phyloP scores from a whole-genome alignment of 2,888 invertebrate genomes.

The Trichopoda pennipes region DNA sequence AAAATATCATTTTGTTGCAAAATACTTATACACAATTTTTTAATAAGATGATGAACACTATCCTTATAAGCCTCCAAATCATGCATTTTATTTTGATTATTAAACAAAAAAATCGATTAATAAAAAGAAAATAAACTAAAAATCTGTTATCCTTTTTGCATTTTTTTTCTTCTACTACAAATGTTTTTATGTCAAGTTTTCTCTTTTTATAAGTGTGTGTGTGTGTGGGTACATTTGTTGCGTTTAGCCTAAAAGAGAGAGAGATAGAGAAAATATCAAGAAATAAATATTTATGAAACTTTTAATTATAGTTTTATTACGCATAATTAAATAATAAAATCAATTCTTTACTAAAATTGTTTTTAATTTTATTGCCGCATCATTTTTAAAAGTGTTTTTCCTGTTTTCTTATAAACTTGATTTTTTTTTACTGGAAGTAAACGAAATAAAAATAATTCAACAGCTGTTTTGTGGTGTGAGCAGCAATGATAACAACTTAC shows the following conservation, averaged over 20 bases:
- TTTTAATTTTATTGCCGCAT: neutral
- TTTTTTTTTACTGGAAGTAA: constrained; percentile 1
- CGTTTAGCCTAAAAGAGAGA: neutral
- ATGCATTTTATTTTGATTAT: constrained; percentile 65
- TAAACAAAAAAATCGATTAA: constrained; percentile 32
- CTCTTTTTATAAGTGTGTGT: neutral
- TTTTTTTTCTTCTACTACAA: constrained; percentile 6
- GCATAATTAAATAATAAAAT: neutral
- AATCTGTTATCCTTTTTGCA: constrained; percentile 19
- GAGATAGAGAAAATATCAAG: neutral
- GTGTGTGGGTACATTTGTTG: neutral
- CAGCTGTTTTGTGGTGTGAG: constrained; percentile 23
- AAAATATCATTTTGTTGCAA: constrained; percentile 59
- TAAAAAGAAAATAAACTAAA: constrained; percentile 19
- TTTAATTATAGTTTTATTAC: neutral
- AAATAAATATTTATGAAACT: neutral
- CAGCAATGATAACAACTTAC: neutral
- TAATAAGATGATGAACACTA: constrained; percentile 74
- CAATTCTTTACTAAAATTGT: neutral
- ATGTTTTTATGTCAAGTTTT: constrained; percentile 2
- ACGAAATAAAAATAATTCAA: constrained; percentile 22
- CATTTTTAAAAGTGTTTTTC: neutral
- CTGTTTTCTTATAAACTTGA: neutral
- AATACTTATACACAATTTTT: constrained; percentile 71
- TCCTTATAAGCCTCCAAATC: constrained; percentile 70